Conservation (phyloP, 92 coral and sea anemone genomes). For the Umimayanthus chanpuru region DNA sequence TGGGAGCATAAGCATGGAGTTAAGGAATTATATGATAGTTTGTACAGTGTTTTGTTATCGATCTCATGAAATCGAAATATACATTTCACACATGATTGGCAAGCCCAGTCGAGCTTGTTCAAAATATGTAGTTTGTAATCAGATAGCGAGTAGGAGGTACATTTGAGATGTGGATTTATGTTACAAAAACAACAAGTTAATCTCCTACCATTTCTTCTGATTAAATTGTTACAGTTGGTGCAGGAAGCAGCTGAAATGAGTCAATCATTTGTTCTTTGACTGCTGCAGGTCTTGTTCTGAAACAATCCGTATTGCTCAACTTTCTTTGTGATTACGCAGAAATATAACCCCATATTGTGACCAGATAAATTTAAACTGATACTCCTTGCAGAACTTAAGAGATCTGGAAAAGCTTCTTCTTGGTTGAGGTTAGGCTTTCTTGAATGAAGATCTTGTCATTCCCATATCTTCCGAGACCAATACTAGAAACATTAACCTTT, state of each 20-base stretch:
- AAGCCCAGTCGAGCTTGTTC: slow-evolving; percentile 37
- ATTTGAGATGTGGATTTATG: background rate
- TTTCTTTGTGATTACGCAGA: slow-evolving; percentile 10
- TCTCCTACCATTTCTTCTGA: slow-evolving; percentile 17
- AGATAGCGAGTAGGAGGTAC: slow-evolving; percentile 17
- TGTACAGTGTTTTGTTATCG: slow-evolving; percentile 16
- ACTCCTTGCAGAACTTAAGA: background rate
- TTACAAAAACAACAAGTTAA: slow-evolving; percentile 9
- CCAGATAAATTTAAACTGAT: slow-evolving; percentile 21
- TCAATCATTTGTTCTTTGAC: slow-evolving; percentile 1
- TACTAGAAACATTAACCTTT: background rate
- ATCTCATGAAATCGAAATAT: slow-evolving; percentile 42
- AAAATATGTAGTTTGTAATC: slow-evolving; percentile 20
- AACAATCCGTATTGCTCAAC: slow-evolving; percentile 17
- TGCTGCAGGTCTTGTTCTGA: slow-evolving; percentile 25
- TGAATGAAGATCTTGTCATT: slow-evolving; percentile 22
- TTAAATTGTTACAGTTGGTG: slow-evolving; percentile 25
- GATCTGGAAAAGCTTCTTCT: slow-evolving; percentile 21
- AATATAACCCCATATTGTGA: slow-evolving; percentile 26
- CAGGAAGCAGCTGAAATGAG: slow-evolving; percentile 22
- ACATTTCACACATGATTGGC: slow-evolving; percentile 29
- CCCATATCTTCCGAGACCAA: slow-evolving; percentile 21
- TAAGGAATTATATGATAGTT: slow-evolving; percentile 34
- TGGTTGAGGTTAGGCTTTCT: slow-evolving; percentile 12
- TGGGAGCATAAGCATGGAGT: slow-evolving; percentile 39